These are phyloP conservation scores for Platynereis dumerilii DNA, from an alignment of 2,888 invertebrate species.

Conservation along the genomic window DNA sequence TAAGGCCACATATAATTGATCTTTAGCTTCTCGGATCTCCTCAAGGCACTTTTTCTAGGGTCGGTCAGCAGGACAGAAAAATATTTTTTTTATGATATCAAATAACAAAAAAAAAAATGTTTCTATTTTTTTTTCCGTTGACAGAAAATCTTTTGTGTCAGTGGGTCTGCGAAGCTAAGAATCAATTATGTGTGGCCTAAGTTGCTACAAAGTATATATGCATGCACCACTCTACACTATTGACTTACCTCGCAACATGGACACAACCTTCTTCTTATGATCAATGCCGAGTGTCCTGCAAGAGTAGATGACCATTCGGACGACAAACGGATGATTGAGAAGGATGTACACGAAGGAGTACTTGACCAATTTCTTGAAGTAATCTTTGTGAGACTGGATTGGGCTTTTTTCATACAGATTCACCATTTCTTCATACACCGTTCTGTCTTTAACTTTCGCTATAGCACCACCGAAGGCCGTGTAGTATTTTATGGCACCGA, in stretches of 20 bases:
- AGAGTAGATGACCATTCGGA: conserved; percentile 43
- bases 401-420: conserved; percentile 44
- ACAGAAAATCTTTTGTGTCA: too few relatives aligned
- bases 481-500: conserved; percentile 61
- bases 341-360: conserved; percentile 49
- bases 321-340: conserved; percentile 49
- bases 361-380: conserved; percentile 57
- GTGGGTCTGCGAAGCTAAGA: too few relatives aligned
- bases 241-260: conserved; percentile 50
- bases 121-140: too few relatives aligned
- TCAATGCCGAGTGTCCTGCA: conserved; percentile 44
- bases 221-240: too few relatives aligned
- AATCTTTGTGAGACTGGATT: conserved; percentile 48
- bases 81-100: too few relatives aligned
- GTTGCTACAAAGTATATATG: too few relatives aligned
- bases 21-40: too few relatives aligned
- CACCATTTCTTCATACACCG: conserved; percentile 49
- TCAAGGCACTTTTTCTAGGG: too few relatives aligned
- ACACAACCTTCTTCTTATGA: conserved; percentile 51
- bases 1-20: too few relatives aligned
- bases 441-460: conserved; percentile 52
- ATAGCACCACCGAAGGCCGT: conserved; percentile 62
- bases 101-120: too few relatives aligned
- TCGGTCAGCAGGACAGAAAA: too few relatives aligned
- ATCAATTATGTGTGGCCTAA: too few relatives aligned